These are phyloP conservation scores for Carterocephalus palaemon DNA, from an alignment of 2,888 invertebrate genomes.

Conservation along the genomic window DNA sequence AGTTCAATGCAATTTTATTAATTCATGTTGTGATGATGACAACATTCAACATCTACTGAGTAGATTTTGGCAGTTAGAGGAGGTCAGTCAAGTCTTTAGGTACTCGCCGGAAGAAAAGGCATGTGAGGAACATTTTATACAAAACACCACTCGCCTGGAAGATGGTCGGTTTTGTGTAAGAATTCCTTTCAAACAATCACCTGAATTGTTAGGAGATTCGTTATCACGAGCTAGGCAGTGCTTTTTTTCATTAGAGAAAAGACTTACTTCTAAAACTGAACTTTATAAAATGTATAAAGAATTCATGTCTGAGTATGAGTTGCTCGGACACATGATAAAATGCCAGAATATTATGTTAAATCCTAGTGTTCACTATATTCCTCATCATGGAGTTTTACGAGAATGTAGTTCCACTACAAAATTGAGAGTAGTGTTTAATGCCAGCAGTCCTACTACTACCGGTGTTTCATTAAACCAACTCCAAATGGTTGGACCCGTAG, in stretches of 20 bases:
- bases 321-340: slow-evolving; percentile 23
- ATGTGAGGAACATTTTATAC: slow-evolving; percentile 23
- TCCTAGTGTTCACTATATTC: slow-evolving; percentile 4
- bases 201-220: slow-evolving; percentile 25
- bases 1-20: slow-evolving; percentile 3
- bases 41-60: slow-evolving; percentile 5
- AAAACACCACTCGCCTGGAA: slow-evolving; percentile 11
- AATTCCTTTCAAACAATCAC: slow-evolving; percentile 20
- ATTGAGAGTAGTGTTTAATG: slow-evolving; percentile 21
- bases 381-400: slow-evolving; percentile 16
- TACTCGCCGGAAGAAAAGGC: slow-evolving; percentile 18
- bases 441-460: slow-evolving; percentile 14
- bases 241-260: slow-evolving; percentile 25
- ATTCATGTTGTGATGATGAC: background rate
- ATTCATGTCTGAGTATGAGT: slow-evolving; percentile 27
- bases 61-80: slow-evolving; percentile 16
- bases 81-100: slow-evolving; percentile 2
- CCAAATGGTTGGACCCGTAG: slow-evolving; percentile 30
- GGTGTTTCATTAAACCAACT: slow-evolving; percentile 30
- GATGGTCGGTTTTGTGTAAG: slow-evolving; percentile 26
- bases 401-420: slow-evolving; percentile 8
- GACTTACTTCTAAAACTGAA: slow-evolving; percentile 9
- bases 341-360: background rate
- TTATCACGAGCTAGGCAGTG: slow-evolving; percentile 24
- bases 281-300: slow-evolving; percentile 22